Base-by-base conservation (phyloP, 2,797 vertebrate species). In the Nannoperca australis region DNA sequence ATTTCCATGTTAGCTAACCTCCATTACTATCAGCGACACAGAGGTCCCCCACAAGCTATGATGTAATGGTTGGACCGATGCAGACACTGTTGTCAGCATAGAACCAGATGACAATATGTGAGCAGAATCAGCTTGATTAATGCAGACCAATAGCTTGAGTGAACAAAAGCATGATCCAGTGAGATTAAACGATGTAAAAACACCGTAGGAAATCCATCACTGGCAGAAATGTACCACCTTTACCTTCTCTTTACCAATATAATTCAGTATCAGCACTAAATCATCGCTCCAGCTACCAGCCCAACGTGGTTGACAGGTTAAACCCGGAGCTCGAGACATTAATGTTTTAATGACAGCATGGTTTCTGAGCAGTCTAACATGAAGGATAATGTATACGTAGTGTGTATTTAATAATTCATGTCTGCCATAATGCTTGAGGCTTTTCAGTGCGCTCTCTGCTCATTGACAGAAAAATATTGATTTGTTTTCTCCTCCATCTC, bases 361-460 rank as follows among this genome's bases (percentile, higher is more conserved):
- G 51, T 65, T 71, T 82, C 63, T 77, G 73, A 76, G 64, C 47
- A 34, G 50, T 22, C 68, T 36, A 72, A 79, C 61, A 20, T 79
- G 67, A 83, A 38, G 7, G 58, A 81, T 79, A 67, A 82, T 27
- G 36, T 81, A 30, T 73, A 78, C 82, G 55, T 81, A 70, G 71
- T 59, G 75, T 73, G 70, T 76, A 36, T 83, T 92, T 85, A 88
- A 89, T 88, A 73, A 86, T 90, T 84, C 59, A 88, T 84, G 61
- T 67, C n/a, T 20, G 34, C 58, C 40, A 47, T 85, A 74, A 70
- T 56, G 76, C 81, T 78, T 3, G 38, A 63, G 53, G 82, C 82
- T 84, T 2, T 45, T 79, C 72, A 5, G 56, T 51, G 40, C 3
- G 9, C 59, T 38, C 56, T 56, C 61, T 51, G 65, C 47, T 62